Evolutionary conservation across 1,140 invertebrate species (phyloP).

Genomic region (Bombus ignitus): DNA sequence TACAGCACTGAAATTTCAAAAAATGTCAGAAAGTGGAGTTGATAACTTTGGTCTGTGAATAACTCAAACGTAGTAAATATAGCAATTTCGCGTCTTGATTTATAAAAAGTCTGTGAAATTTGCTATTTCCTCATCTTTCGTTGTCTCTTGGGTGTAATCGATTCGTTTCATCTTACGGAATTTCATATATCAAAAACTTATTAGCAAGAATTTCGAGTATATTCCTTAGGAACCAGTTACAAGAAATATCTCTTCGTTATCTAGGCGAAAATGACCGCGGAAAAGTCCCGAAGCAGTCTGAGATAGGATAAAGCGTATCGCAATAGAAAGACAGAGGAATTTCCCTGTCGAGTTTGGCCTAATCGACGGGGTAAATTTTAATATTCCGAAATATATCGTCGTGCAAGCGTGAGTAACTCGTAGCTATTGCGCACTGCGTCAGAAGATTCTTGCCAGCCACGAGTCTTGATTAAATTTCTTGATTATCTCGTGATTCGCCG

Average conservation of each 20-base stretch:
- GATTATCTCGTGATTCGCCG: slow-evolving; percentile 4
- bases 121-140: no score
- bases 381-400: neutral
- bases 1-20: no score
- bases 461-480: slow-evolving; percentile 21
- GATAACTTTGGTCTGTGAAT: no score
- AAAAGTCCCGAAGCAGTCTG: neutral
- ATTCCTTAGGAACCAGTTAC: neutral
- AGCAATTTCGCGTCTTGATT: no score
- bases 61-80: no score
- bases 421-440: neutral
- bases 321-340: neutral
- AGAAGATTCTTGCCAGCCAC: neutral
- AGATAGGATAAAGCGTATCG: neutral
- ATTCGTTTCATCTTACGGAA: neutral
- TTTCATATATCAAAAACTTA: neutral
- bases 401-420: neutral
- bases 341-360: neutral
- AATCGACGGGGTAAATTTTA: neutral
- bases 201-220: neutral
- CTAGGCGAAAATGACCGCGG: neutral
- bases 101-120: no score
- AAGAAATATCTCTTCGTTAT: neutral
- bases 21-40: no score
- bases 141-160: neutral